Conservation (phyloP, 2,888 invertebrate species). For the Carpatolechia fugitivella region DNA sequence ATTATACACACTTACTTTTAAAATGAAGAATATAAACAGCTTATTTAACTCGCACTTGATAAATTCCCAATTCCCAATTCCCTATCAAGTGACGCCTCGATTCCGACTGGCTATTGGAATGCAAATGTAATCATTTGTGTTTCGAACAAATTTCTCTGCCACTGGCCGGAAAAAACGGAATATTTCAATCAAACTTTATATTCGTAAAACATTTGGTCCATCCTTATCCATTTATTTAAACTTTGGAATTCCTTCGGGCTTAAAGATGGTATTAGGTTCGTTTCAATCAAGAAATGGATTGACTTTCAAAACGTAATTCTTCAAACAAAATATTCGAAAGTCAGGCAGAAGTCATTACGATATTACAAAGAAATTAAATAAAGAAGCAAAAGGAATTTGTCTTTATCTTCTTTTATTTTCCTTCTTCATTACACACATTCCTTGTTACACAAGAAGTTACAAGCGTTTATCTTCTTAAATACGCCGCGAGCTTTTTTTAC, state of each 20-base stretch:
- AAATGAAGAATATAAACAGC: no score
- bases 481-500: no score
- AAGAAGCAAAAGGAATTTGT: no score
- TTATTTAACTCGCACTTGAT: not conserved
- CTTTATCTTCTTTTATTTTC: no score
- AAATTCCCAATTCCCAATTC: not conserved
- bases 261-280: not conserved
- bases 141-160: not conserved
- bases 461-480: no score
- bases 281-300: not conserved
- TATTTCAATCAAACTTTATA: conserved; percentile 1
- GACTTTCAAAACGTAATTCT: not conserved
- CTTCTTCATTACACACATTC: no score
- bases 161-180: not conserved
- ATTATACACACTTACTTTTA: no score
- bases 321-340: no score
- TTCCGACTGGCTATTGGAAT: not conserved
- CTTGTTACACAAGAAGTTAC: no score
- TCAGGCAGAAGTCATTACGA: no score
- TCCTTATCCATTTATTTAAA: not conserved
- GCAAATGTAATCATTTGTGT: conserved; percentile 2
- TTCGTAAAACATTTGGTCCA: not conserved
- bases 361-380: no score
- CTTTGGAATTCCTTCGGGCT: not conserved
- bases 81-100: not conserved